Conservation (phyloP, 2,113 vertebrate genomes). For the Spea multiplicata region DNA sequence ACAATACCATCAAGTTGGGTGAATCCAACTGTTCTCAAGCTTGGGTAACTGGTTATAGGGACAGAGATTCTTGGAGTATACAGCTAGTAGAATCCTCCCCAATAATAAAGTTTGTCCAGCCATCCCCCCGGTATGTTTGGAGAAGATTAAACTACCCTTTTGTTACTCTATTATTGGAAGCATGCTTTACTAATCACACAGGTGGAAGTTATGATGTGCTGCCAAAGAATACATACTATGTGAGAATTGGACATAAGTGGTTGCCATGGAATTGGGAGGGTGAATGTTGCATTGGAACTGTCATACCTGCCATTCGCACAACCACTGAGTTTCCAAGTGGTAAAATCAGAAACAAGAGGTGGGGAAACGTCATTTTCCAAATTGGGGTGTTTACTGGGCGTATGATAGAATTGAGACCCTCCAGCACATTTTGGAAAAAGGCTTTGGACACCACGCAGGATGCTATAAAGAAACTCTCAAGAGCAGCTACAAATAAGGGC, state of each 20-base stretch:
- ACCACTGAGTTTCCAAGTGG: constrained; percentile 4
- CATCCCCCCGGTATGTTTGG: background rate
- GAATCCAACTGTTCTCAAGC: background rate
- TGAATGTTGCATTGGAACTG: background rate
- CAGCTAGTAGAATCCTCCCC: background rate
- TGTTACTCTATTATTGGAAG: background rate
- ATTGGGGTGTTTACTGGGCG: background rate
- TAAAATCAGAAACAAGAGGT: background rate
- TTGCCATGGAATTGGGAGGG: background rate
- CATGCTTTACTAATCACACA: background rate
- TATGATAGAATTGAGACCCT: background rate
- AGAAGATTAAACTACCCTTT: background rate
- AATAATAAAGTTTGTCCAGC: background rate
- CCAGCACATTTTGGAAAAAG: background rate
- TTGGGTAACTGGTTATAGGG: background rate
- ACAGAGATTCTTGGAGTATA: background rate
- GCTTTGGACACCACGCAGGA: background rate
- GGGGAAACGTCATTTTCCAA: background rate
- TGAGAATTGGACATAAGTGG: background rate
- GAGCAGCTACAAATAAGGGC: background rate
- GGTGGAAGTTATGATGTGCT: background rate
- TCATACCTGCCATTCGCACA: background rate
- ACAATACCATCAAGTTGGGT: background rate
- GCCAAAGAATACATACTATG: background rate
- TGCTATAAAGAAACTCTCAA: background rate